A percentile compares a stretch with the other conserved stretches of the same genome.
Evolutionary conservation across 2,797 vertebrate species (phyloP).

Genomic region (Spinus pinus): DNA sequence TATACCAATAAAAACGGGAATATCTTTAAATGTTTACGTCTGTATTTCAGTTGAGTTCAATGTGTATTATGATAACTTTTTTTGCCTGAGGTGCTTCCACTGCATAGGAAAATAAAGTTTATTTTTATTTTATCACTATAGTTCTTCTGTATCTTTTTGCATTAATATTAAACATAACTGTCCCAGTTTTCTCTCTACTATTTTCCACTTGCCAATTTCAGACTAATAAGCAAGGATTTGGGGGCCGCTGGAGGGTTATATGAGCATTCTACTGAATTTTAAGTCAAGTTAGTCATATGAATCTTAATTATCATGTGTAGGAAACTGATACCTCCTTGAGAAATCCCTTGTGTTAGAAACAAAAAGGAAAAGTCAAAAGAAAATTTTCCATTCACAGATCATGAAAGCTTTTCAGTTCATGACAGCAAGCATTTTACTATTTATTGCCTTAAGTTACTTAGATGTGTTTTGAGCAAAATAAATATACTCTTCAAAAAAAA

Average conservation of each 20-base stretch:
- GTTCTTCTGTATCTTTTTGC: constrained; percentile 38
- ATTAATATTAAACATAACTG: constrained; percentile 56
- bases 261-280: constrained; percentile 51
- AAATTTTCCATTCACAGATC: constrained; percentile 16
- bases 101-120: constrained; percentile 57
- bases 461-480: not conserved
- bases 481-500: not conserved
- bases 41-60: constrained; percentile 55
- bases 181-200: constrained; percentile 43
- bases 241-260: constrained; percentile 26
- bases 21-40: constrained; percentile 46
- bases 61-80: constrained; percentile 48
- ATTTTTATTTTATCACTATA: constrained; percentile 54
- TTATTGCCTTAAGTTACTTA: not conserved
- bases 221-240: constrained; percentile 40
- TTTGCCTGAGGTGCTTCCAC: constrained; percentile 46
- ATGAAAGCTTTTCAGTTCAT: not conserved
- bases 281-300: constrained; percentile 41
- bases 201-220: constrained; percentile 44
- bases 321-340: not conserved
- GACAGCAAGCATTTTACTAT: not conserved
- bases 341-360: constrained; percentile 13
- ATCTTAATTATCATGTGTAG: constrained; percentile 50
- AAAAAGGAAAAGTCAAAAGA: constrained; percentile 33
- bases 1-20: constrained; percentile 33